Evolutionary conservation across 1,140 invertebrate genomes (phyloP).

Genomic region (Papilio glaucus): DNA sequence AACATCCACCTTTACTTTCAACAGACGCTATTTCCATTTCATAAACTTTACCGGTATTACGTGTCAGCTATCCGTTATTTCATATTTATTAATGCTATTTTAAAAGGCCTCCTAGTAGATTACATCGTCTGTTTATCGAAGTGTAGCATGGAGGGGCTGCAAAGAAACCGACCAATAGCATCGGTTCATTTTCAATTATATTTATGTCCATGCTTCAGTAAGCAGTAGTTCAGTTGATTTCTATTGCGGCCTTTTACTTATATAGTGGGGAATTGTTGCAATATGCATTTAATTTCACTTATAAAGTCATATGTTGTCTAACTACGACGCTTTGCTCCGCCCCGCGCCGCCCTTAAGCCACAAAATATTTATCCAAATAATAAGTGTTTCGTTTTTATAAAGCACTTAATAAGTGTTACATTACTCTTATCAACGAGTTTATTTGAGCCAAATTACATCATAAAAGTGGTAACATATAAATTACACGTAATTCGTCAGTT

Average conservation of each 20-base stretch:
- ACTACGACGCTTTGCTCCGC: neutral
- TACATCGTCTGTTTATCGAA: neutral
- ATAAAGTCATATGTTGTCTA: neutral
- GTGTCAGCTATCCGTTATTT: neutral
- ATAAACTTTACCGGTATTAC: constrained; percentile 13
- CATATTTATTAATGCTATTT: neutral
- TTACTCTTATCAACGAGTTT: no score
- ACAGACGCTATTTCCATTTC: constrained; percentile 9
- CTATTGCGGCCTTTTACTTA: constrained; percentile 8
- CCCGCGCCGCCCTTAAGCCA: neutral
- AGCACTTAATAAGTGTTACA: no score
- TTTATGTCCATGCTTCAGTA: constrained; percentile 1
- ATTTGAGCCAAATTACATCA: no score
- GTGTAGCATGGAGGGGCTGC: constrained; percentile 7
- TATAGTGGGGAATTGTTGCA: constrained; percentile 1
- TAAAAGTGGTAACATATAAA: no score
- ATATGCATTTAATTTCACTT: constrained; percentile 2
- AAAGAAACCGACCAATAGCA: constrained; percentile 3
- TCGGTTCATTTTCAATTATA: constrained; percentile 19
- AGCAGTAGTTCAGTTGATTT: constrained; percentile 21
- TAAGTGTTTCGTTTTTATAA: no score
- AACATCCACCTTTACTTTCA: neutral
- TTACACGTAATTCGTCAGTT: no score
- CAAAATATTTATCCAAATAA: neutral
- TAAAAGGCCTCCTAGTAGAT: neutral